Evolutionary conservation across 2,113 vertebrate genomes (phyloP).

Genomic region (Phaetusa simplex): DNA sequence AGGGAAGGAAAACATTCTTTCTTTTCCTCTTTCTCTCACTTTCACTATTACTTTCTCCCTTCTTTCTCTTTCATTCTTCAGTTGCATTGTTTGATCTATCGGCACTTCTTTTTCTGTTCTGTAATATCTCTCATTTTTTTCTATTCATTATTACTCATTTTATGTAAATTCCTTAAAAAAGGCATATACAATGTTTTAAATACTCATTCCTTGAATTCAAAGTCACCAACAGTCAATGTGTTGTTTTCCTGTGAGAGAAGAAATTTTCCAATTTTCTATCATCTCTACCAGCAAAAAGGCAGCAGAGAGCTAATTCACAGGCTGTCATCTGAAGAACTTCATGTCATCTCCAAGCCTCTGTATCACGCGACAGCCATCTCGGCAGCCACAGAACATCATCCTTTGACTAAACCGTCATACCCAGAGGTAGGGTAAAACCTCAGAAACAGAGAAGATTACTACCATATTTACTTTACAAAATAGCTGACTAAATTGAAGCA

Average conservation of each 20-base stretch:
- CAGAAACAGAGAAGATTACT: not conserved
- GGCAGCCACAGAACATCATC: not conserved
- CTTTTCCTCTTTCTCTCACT: not conserved
- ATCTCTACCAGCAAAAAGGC: not conserved
- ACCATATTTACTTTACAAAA: not conserved
- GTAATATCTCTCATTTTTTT: not conserved
- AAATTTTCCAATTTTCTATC: not conserved
- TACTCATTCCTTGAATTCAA: not conserved
- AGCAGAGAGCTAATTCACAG: not conserved
- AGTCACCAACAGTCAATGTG: not conserved
- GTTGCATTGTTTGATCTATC: not conserved
- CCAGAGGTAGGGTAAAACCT: not conserved
- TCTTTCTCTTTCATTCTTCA: not conserved
- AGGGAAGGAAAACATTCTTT: not conserved
- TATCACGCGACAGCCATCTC: not conserved
- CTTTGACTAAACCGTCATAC: not conserved
- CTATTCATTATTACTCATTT: not conserved
- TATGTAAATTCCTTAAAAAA: not conserved
- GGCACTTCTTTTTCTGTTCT: not conserved
- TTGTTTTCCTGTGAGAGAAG: not conserved
- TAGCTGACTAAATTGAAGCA: not conserved
- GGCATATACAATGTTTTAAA: not conserved
- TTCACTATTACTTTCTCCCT: not conserved
- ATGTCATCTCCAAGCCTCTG: not conserved
- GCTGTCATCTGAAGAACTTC: not conserved